Percentiles rank a stretch among this genome's conserved stretches.
phyloP scores from a whole-genome alignment of 2,888 invertebrate genomes.

The Agriopis leucophaearia region DNA sequence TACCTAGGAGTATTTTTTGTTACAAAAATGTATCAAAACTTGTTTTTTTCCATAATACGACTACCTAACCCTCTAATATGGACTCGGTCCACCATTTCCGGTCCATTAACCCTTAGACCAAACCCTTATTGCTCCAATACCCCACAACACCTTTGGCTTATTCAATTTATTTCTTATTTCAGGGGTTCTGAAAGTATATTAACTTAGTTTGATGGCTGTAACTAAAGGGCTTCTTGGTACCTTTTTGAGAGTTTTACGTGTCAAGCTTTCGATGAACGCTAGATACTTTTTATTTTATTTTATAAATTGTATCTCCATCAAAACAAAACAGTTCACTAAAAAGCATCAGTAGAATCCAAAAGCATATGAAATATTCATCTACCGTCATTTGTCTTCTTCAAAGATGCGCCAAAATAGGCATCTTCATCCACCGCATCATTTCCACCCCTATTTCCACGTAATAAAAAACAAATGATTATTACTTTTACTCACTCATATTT shows the following conservation, averaged over 20 bases:
- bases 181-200: conserved; percentile 23
- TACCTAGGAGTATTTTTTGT: no score
- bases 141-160: conserved; percentile 67
- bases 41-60: neutral
- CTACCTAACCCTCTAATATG: neutral
- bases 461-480: conserved; percentile 70
- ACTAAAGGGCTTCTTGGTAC: neutral
- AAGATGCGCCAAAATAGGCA: conserved; percentile 51
- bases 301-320: conserved; percentile 4
- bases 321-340: conserved; percentile 30
- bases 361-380: conserved; percentile 55
- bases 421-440: conserved; percentile 52
- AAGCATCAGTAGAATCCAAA: conserved; percentile 34
- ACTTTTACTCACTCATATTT: conserved; percentile 49
- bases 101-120: conserved; percentile 68
- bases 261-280: no score
- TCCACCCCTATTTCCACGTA: conserved; percentile 63
- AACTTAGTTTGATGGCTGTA: conserved; percentile 10
- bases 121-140: conserved; percentile 72
- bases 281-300: no score
- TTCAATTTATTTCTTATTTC: conserved; percentile 72
- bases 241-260: neutral
- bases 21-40: neutral
- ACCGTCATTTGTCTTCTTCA: conserved; percentile 57
- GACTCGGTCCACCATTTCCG: conserved; percentile 58